phyloP scores from a whole-genome alignment of 2,113 vertebrate species.

The Cheilinus undulatus region DNA sequence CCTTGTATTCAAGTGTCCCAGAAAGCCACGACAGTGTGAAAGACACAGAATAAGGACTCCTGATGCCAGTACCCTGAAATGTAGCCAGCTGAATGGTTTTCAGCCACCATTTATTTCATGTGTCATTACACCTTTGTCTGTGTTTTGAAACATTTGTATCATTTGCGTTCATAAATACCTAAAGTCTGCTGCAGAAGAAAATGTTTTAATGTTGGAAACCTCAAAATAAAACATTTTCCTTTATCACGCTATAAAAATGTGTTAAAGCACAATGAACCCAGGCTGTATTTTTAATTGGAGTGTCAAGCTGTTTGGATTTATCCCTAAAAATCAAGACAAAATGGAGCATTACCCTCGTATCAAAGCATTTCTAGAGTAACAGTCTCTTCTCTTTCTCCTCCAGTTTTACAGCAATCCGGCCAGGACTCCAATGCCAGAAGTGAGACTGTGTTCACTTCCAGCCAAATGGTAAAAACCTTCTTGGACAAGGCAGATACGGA shows the following conservation, averaged over 20 bases:
- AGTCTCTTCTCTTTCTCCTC: slow-evolving; percentile 9
- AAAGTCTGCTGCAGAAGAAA: not conserved
- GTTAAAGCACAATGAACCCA: slow-evolving; percentile 5
- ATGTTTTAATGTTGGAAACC: not conserved
- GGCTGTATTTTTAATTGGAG: not conserved
- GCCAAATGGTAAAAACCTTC: slow-evolving; percentile 53
- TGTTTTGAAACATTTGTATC: not conserved
- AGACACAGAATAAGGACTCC: not conserved
- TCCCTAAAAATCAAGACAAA: not conserved
- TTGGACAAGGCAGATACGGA: slow-evolving; percentile 39
- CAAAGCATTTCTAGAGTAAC: slow-evolving; percentile 10
- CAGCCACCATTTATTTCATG: not conserved
- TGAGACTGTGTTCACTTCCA: slow-evolving; percentile 34
- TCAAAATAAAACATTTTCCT: not conserved
- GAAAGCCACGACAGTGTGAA: not conserved
- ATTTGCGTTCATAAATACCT: not conserved
- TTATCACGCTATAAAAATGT: not conserved
- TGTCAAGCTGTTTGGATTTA: slow-evolving; percentile 16
- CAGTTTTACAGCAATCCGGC: slow-evolving; percentile 12
- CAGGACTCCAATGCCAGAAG: slow-evolving; percentile 20
- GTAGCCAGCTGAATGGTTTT: too few species aligned
- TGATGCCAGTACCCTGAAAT: too few species aligned
- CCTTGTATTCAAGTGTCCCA: not conserved
- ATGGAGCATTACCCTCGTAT: slow-evolving; percentile 22
- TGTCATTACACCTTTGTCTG: too few species aligned